phyloP scores from a whole-genome alignment of 2,797 vertebrate species.

The Triplophysa bombifrons region DNA sequence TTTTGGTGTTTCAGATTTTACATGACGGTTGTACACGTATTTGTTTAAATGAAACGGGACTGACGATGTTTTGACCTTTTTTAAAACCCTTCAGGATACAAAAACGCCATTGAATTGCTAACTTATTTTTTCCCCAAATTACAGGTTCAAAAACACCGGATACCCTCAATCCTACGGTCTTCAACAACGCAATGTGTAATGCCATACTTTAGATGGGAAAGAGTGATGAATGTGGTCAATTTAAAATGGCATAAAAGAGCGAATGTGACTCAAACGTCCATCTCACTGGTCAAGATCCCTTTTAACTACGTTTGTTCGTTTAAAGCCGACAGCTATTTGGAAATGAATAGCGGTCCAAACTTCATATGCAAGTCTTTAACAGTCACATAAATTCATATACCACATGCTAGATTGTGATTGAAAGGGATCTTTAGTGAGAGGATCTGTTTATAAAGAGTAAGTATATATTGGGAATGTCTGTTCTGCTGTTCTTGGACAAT shows the following conservation, averaged over 20 bases:
- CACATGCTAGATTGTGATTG: constrained; percentile 3
- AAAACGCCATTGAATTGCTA: constrained; percentile 49
- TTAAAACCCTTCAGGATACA: constrained; percentile 53
- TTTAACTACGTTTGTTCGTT: constrained; percentile 30
- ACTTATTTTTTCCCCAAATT: constrained; percentile 57
- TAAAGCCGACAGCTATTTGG: background rate
- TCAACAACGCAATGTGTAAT: background rate
- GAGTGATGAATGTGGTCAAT: background rate
- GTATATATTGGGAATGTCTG: constrained; percentile 6
- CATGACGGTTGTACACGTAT: constrained; percentile 68
- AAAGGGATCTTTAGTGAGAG: constrained; percentile 13
- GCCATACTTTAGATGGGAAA: background rate
- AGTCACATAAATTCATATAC: background rate
- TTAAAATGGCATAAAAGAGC: background rate
- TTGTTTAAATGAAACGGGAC: constrained; percentile 41
- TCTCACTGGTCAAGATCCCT: constrained; percentile 47
- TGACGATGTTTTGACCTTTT: constrained; percentile 54
- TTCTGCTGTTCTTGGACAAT: constrained; percentile 33
- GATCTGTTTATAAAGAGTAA: constrained; percentile 8
- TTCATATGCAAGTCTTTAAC: background rate
- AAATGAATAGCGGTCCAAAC: background rate
- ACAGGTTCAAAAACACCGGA: constrained; percentile 52
- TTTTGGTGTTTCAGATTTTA: constrained; percentile 65
- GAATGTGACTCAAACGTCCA: constrained; percentile 14
- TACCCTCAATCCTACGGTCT: constrained; percentile 5